Base-by-base conservation (phyloP, 2,888 invertebrate species). In the Onchidella celtica region DNA sequence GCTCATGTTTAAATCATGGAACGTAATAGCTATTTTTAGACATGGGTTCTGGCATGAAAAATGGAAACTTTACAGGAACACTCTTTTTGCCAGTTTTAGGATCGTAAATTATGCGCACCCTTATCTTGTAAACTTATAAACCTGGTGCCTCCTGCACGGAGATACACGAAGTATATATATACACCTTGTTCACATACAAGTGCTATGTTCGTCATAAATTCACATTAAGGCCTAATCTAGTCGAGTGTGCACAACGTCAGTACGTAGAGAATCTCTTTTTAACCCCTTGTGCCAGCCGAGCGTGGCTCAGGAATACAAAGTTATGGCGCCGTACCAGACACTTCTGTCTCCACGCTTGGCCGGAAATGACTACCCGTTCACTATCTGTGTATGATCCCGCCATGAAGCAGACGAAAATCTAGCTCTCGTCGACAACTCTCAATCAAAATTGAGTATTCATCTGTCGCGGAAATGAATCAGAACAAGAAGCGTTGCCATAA, bases 231-330 rank as follows among this genome's bases (percentile, higher is more conserved):
- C n/a, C 55, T 21, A 55, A n/a, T 0, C 34, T 32, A 34, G 55
- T 57, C 72, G 57, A 11, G 1, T 34, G 32, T n/a, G 32, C 2
- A n/a, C n/a, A 32, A n/a, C 55, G n/a, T 32, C 55, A 57, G 57
- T 57, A 57, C 14, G 55, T 6, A 34, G 32, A 2, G 57, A 72
- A 57, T 21, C n/a, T 3, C 55, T 55, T 24, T 32, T 57, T 57
- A n/a, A 17, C 57, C 32, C 57, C 2, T 11, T 14, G 17, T 32
- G 29, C 29, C 32, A 57, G 72, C 57, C 72, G 57, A 72, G 72
- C 72, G 57, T 72, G 55, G 34, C 17, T 55, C 32, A 70, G 72
- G n/a, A 69, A 72, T 57, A 72, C 72, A 72, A 57, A 72, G 72
- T 57, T 2, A 55, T 72, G 72, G 72, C 72, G 72, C 72, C 72